A percentile compares a stretch with the other conserved stretches of the same genome.
These are phyloP conservation scores for Aeoliscus strigatus DNA, from an alignment of 2,797 vertebrate species.

Conservation along the genomic window DNA sequence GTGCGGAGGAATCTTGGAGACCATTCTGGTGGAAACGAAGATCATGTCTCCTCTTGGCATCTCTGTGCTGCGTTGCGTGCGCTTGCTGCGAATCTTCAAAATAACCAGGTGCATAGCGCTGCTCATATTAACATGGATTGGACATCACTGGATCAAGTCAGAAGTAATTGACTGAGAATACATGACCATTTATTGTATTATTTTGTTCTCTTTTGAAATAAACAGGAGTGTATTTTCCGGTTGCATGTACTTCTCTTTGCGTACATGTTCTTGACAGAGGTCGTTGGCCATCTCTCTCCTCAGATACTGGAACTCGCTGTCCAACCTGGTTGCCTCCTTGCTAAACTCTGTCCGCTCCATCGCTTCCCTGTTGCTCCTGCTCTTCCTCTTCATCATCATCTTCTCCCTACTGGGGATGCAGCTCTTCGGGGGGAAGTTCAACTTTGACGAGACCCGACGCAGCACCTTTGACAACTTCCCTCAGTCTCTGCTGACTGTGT, in stretches of 20 bases:
- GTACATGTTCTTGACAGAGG: too few relatives aligned
- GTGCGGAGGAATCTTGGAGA: constrained; percentile 94
- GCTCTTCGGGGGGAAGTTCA: constrained; percentile 97
- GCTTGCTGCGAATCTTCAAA: constrained; percentile 95
- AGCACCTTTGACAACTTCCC: constrained; percentile 99
- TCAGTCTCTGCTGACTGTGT: constrained; percentile 94
- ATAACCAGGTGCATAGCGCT: constrained; percentile 85
- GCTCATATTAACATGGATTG: too few relatives aligned
- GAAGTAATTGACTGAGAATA: too few relatives aligned
- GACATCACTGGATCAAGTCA: too few relatives aligned
- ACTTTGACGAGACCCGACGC: constrained; percentile 96
- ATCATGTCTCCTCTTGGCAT: constrained; percentile 97
- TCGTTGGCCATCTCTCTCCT: too few relatives aligned
- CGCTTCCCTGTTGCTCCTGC: constrained; percentile 92
- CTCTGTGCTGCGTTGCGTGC: constrained; percentile 96
- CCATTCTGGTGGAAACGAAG: constrained; percentile 92
- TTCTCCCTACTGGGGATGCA: constrained; percentile 99
- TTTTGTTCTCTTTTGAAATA: too few relatives aligned
- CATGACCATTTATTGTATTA: too few relatives aligned
- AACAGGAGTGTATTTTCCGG: too few relatives aligned
- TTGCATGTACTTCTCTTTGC: not conserved
- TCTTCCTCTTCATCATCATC: constrained; percentile 99
- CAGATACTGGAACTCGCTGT: constrained; percentile 78
- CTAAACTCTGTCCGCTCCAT: constrained; percentile 99
- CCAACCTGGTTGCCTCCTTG: constrained; percentile 87